These are phyloP conservation scores for Hofmannophila pseudospretella DNA, from an alignment of 2,888 invertebrate species.

Conservation along the genomic window DNA sequence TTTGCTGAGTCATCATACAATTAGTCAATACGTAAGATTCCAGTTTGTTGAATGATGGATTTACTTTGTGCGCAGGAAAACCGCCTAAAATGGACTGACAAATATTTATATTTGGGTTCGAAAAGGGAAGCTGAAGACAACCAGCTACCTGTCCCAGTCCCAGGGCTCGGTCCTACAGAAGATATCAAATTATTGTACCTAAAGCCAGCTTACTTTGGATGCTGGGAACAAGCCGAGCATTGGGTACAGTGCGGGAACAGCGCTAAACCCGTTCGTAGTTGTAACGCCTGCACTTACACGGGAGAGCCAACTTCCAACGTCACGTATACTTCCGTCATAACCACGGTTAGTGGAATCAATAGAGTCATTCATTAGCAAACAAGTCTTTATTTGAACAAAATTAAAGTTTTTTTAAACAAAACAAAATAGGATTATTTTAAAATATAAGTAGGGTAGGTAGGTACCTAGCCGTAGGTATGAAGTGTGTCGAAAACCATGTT, in stretches of 20 bases:
- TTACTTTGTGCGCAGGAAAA: slow-evolving; percentile 5
- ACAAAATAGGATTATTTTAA: too few species aligned
- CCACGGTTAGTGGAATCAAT: too few species aligned
- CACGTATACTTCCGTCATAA: too few species aligned
- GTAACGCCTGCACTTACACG: slow-evolving; percentile 16
- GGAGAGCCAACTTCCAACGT: slow-evolving; percentile 21
- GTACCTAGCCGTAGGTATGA: too few species aligned
- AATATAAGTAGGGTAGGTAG: too few species aligned
- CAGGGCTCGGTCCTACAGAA: slow-evolving; percentile 39
- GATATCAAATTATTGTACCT: slow-evolving; percentile 46
- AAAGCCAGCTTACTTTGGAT: slow-evolving; percentile 45
- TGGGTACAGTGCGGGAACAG: slow-evolving; percentile 44
- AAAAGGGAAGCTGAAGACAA: slow-evolving; percentile 47
- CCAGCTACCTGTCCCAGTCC: slow-evolving; percentile 39
- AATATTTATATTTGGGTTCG: slow-evolving; percentile 75
- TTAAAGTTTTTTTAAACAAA: too few species aligned
- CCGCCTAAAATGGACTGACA: slow-evolving; percentile 66
- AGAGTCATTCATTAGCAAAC: too few species aligned
- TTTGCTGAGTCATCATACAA: too few species aligned
- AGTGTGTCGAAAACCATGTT: too few species aligned
- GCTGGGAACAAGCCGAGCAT: slow-evolving; percentile 45
- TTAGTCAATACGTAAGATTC: too few species aligned
- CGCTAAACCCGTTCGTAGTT: slow-evolving; percentile 4
- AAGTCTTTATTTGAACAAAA: too few species aligned
- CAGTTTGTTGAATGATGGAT: too few species aligned